These are phyloP conservation scores for Oxygymnocypris stewartii DNA, from an alignment of 2,113 vertebrate species.

Conservation along the genomic window DNA sequence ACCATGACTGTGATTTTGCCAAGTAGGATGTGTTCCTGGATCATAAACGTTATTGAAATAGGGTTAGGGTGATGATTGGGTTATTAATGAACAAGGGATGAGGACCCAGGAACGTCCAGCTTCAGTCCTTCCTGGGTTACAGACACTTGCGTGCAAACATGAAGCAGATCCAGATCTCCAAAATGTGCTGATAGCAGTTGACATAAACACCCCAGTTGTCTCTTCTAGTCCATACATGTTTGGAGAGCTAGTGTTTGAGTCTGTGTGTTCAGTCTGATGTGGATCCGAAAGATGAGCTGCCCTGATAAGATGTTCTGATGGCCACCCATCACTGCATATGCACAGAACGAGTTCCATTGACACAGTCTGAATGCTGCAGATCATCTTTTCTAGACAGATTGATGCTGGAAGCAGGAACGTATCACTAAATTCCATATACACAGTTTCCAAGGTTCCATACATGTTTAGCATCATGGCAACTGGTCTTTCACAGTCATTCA, in stretches of 20 bases:
- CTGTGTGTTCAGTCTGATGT: conserved; percentile 26
- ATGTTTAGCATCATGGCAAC: conserved; percentile 5
- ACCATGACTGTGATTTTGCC: background rate
- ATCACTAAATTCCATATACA: background rate
- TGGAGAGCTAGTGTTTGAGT: conserved; percentile 12
- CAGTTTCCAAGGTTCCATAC: background rate
- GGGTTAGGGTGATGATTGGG: background rate
- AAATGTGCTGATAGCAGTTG: conserved; percentile 50
- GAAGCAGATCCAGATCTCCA: conserved; percentile 49
- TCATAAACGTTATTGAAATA: background rate
- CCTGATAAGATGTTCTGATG: conserved; percentile 33
- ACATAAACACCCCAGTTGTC: conserved; percentile 40
- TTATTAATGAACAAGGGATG: background rate
- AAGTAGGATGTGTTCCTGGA: background rate
- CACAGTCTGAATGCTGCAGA: background rate
- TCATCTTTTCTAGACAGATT: background rate
- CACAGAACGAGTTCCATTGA: conserved; percentile 19
- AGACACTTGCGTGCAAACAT: conserved; percentile 46
- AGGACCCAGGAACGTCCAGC: background rate
- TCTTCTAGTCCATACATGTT: conserved; percentile 30
- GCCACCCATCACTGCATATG: conserved; percentile 35
- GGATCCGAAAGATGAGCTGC: conserved; percentile 1
- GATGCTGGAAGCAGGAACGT: background rate
- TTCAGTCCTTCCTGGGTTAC: conserved; percentile 9
- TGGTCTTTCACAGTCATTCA: background rate